phyloP scores from a whole-genome alignment of 2,888 invertebrate genomes.

The Sabatieria punctata region DNA sequence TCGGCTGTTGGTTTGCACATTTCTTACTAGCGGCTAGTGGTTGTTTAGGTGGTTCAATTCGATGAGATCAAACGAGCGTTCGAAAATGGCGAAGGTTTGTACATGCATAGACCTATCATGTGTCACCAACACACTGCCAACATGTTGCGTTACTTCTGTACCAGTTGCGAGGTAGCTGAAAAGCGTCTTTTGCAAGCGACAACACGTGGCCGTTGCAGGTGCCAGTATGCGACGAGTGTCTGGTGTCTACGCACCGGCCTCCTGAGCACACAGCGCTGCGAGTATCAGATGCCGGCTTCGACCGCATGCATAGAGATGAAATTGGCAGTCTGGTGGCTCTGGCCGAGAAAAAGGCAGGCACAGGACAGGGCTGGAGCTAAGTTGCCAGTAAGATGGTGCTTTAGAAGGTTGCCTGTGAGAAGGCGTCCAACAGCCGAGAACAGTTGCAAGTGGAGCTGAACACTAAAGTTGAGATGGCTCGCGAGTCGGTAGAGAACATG shows the following conservation, averaged over 20 bases:
- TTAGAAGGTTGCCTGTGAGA: slow-evolving; percentile 3
- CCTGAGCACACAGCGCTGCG: slow-evolving; percentile 34
- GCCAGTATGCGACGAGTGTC: slow-evolving; percentile 70
- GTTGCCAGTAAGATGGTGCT: too few species aligned
- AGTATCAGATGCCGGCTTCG: neutral
- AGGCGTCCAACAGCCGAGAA: slow-evolving; percentile 50
- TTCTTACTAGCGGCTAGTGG: too few species aligned
- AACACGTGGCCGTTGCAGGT: too few species aligned
- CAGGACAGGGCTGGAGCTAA: neutral
- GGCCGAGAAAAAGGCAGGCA: neutral
- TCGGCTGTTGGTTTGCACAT: too few species aligned
- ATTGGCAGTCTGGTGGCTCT: neutral
- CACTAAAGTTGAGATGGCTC: slow-evolving; percentile 46
- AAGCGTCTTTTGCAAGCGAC: too few species aligned
- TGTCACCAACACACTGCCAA: slow-evolving; percentile 64
- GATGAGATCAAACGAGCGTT: slow-evolving; percentile 54
- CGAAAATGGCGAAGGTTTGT: slow-evolving; percentile 54
- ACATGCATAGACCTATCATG: slow-evolving; percentile 71
- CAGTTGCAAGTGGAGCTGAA: slow-evolving; percentile 58
- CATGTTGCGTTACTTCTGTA: slow-evolving; percentile 69
- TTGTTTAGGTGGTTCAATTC: slow-evolving; percentile 55
- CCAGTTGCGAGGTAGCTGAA: slow-evolving; percentile 57
- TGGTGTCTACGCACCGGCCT: slow-evolving; percentile 61
- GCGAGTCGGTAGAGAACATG: slow-evolving; percentile 23
- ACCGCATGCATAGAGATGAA: neutral